Evolutionary conservation across 2,888 invertebrate species (phyloP).

Genomic region (Labia minor): DNA sequence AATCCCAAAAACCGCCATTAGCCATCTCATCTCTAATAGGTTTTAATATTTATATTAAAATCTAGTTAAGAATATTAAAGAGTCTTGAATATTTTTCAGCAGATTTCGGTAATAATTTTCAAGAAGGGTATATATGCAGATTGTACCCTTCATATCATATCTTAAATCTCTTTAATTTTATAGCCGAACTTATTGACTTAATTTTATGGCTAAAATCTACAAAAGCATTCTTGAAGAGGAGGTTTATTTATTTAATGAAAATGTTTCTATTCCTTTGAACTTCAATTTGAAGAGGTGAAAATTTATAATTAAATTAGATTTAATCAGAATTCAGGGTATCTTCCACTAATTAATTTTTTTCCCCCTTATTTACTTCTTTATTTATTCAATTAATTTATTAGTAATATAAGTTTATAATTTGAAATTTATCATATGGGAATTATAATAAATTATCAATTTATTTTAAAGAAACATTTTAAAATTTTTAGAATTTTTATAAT

Average conservation of each 20-base stretch:
- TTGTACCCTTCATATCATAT: not conserved
- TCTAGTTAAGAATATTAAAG: constrained; percentile 3
- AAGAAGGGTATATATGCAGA: not conserved
- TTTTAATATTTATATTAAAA: constrained; percentile 13
- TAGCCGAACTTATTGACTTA: not conserved
- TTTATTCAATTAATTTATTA: no score
- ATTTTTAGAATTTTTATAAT: no score
- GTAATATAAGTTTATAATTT: no score
- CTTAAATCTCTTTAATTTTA: constrained; percentile 3
- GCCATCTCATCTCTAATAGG: not conserved
- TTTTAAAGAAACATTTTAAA: no score
- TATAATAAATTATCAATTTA: no score
- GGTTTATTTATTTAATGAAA: not conserved
- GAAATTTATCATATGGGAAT: no score
- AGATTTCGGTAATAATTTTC: not conserved
- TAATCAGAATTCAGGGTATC: not conserved
- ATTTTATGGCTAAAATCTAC: not conserved
- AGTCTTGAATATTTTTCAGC: not conserved
- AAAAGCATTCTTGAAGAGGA: not conserved
- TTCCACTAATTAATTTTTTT: no score
- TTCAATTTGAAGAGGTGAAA: not conserved
- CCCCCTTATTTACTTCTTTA: no score
- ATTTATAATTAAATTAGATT: not conserved
- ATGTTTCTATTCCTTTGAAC: not conserved
- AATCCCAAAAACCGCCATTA: not conserved